Evolutionary conservation across 2,888 invertebrate species (phyloP), one percentile per base, ranked within the genome.

Genomic region (Polia nebulosa): DNA sequence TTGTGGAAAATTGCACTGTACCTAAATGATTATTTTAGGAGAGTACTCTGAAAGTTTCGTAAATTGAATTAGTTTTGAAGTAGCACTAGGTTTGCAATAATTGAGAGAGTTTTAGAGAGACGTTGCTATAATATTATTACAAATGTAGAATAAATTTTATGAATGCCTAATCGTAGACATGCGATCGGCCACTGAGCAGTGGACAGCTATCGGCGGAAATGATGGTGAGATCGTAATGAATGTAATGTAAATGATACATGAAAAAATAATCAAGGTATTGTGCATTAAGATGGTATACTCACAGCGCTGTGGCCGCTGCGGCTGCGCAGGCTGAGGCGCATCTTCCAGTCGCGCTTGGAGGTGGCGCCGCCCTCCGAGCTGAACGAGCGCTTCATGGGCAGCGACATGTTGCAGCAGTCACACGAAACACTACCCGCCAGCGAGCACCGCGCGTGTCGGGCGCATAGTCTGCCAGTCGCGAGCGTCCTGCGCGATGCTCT

Each of bases 291-390:
- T 7, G 13, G 44, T 57, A 36, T 87, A 92, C 93, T 94, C 87
- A 96, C 97, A 90, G 96, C 96, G 80, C 96, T 96, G 68, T 95
- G 96, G 52, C 97, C 96, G 70, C 97, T 96, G 87, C 97, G 97
- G 84, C 97, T 97, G 76, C 97, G 96, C 59, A 97, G 95, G 79
- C 97, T 97, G 79, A 97, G 96, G 78, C 97, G 95, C 92, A 97
- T 97, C 90, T 97, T 97, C 97, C 97, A 97, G 85, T 97, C 97
- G 67, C 97, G 96, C 81, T 88, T 93, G 82, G 97, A 96, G 81
- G 97, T 94, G 7, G 93, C 88, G 20, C 92, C 93, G 17, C 94
- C 95, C 85, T 97, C 97, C 70, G 97, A 96, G 82, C 97, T 97
- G 85, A 97, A 96, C 45, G 97, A 97, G 55, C 97, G 95, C 88